Evolutionary conservation across 2,888 invertebrate genomes (phyloP).

Genomic region (Chalcis sispes): DNA sequence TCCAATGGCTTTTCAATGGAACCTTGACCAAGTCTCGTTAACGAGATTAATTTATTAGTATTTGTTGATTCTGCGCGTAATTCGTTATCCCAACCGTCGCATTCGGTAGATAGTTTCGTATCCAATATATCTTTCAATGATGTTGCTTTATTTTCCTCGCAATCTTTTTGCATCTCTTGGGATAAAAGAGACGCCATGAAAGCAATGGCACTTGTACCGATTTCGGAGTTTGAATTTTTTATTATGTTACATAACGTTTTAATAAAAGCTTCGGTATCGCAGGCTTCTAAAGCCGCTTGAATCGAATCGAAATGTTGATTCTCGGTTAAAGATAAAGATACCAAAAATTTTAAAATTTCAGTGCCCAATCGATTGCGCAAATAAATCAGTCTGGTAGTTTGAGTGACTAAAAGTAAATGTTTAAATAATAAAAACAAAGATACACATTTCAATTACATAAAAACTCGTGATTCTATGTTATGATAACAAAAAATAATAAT

Average conservation of each 20-base stretch:
- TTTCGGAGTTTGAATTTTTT: constrained; percentile 63
- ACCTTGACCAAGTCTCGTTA: constrained; percentile 42
- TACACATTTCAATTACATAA: too few relatives aligned
- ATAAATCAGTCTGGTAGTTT: constrained; percentile 72
- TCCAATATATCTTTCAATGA: constrained; percentile 64
- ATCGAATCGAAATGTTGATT: constrained; percentile 69
- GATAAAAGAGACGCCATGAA: constrained; percentile 69
- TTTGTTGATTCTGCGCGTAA: constrained; percentile 59
- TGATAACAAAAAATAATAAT: constrained; percentile 8
- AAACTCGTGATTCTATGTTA: not conserved
- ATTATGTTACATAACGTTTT: constrained; percentile 66
- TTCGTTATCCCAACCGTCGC: constrained; percentile 54
- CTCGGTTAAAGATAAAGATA: constrained; percentile 71
- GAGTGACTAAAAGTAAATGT: constrained; percentile 67
- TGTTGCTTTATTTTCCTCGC: constrained; percentile 54
- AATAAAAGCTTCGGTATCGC: constrained; percentile 63
- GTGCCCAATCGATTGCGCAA: constrained; percentile 77
- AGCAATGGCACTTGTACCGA: constrained; percentile 69
- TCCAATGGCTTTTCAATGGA: constrained; percentile 52
- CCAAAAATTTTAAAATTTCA: constrained; percentile 76
- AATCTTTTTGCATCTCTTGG: constrained; percentile 67
- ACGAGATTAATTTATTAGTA: constrained; percentile 63
- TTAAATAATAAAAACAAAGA: constrained; percentile 6
- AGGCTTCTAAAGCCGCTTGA: constrained; percentile 65
- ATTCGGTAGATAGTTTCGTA: constrained; percentile 45